Evolutionary conservation across 2,797 vertebrate species (phyloP).

Genomic region (Gymnocypris eckloni): DNA sequence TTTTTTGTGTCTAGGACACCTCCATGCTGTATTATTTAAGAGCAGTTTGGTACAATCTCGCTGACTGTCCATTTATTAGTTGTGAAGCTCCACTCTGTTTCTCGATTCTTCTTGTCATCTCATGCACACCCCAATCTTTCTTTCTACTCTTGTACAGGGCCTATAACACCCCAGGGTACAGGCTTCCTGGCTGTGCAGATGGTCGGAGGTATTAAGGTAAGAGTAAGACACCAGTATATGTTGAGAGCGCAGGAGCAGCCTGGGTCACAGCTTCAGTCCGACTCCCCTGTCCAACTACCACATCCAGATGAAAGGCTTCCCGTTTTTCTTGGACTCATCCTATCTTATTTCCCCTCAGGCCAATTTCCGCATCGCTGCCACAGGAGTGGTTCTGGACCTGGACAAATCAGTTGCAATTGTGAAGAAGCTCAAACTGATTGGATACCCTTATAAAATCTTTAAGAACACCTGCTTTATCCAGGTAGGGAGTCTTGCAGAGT

Average conservation of each 20-base stretch:
- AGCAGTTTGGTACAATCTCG: not conserved
- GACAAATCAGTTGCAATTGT: constrained; percentile 95
- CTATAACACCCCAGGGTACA: constrained; percentile 95
- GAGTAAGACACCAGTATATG: constrained; percentile 75
- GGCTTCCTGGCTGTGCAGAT: constrained; percentile 94
- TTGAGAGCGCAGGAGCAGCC: constrained; percentile 13
- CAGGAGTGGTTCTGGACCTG: constrained; percentile 92
- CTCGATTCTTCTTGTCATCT: constrained; percentile 13
- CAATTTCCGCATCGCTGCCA: constrained; percentile 94
- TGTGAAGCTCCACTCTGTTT: not conserved
- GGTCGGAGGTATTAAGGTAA: constrained; percentile 85
- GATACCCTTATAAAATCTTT: constrained; percentile 96
- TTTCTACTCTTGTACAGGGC: constrained; percentile 77
- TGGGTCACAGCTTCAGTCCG: constrained; percentile 34
- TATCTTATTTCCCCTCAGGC: constrained; percentile 72
- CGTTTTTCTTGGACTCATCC: constrained; percentile 34
- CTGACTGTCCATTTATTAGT: no score
- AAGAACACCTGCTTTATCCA: constrained; percentile 95
- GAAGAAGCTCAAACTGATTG: constrained; percentile 96
- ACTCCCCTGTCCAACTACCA: constrained; percentile 3
- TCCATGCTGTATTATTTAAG: not conserved
- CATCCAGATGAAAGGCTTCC: constrained; percentile 41
- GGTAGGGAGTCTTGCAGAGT: constrained; percentile 70
- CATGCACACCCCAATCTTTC: not conserved
- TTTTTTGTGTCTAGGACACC: not conserved